These are phyloP conservation scores for Idaea biselata DNA, from an alignment of 2,888 invertebrate species.

Conservation along the genomic window DNA sequence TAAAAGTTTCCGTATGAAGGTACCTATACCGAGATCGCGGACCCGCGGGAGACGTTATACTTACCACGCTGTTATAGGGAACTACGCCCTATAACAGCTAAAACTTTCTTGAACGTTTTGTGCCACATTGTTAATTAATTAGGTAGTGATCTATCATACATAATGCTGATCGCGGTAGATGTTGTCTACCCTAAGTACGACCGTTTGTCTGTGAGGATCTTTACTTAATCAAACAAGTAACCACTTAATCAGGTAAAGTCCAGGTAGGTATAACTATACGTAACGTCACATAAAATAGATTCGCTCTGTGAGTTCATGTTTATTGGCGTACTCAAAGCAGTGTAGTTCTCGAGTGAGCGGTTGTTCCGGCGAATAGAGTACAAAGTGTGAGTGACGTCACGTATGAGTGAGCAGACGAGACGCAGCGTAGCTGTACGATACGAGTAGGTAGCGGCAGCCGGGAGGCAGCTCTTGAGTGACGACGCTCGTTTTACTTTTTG, in stretches of 20 bases:
- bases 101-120: no score
- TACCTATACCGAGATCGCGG: not conserved
- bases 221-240: no score
- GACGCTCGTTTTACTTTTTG: not conserved
- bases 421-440: not conserved
- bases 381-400: not conserved
- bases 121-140: no score
- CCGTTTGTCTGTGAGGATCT: no score
- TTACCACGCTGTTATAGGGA: no score
- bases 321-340: not conserved
- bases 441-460: no score
- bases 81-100: no score
- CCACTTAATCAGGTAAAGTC: no score
- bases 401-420: not conserved
- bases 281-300: not conserved
- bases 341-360: not conserved
- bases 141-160: no score
- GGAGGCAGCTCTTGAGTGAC: not conserved
- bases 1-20: conserved; percentile 13
- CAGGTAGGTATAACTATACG: not conserved
- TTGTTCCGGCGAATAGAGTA: not conserved
- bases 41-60: not conserved
- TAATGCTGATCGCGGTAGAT: no score
- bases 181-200: no score
- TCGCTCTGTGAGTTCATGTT: not conserved